Evolutionary conservation across 2,888 invertebrate species (phyloP).

Genomic region (Amphimallon solstitiale): DNA sequence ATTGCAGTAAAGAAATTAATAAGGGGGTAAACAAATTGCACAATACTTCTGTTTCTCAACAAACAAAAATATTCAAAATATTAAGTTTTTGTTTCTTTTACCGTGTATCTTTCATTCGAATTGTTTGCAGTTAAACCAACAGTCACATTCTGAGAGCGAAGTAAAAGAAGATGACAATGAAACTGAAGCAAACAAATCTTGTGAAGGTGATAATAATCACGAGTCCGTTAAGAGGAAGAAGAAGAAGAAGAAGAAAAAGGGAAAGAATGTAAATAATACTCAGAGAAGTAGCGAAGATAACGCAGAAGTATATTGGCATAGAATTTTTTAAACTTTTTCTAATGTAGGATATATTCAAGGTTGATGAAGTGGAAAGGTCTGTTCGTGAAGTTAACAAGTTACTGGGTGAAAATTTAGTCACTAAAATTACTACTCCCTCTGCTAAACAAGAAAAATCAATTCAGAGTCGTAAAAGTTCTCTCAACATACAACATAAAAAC

Average conservation of each 20-base stretch:
- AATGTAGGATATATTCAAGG: slow-evolving; percentile 49
- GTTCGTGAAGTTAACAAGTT: slow-evolving; percentile 75
- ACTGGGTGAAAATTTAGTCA: slow-evolving; percentile 66
- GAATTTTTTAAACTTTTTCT: not conserved
- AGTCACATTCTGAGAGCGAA: slow-evolving; percentile 75
- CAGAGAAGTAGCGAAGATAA: slow-evolving; percentile 73
- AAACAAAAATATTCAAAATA: not conserved
- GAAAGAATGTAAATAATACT: slow-evolving; percentile 62
- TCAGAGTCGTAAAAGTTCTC: slow-evolving; percentile 63
- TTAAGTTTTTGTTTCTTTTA: not conserved
- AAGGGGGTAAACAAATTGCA: too few species aligned
- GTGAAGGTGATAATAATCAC: slow-evolving; percentile 63
- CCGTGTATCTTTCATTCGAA: not conserved
- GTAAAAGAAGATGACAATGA: slow-evolving; percentile 76
- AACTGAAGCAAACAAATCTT: slow-evolving; percentile 69
- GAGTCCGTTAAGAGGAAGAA: slow-evolving; percentile 68
- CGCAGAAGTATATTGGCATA: slow-evolving; percentile 65
- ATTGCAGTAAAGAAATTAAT: too few species aligned
- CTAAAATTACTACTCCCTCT: slow-evolving; percentile 45
- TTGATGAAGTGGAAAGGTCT: slow-evolving; percentile 76
- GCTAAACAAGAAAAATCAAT: slow-evolving; percentile 53
- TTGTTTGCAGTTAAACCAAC: slow-evolving; percentile 69
- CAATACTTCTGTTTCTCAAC: too few species aligned
- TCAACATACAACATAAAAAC: slow-evolving; percentile 75
- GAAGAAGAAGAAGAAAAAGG: slow-evolving; percentile 73